Base-by-base conservation (phyloP, 1,140 invertebrate genomes). In the Armadillidium nasatum region DNA sequence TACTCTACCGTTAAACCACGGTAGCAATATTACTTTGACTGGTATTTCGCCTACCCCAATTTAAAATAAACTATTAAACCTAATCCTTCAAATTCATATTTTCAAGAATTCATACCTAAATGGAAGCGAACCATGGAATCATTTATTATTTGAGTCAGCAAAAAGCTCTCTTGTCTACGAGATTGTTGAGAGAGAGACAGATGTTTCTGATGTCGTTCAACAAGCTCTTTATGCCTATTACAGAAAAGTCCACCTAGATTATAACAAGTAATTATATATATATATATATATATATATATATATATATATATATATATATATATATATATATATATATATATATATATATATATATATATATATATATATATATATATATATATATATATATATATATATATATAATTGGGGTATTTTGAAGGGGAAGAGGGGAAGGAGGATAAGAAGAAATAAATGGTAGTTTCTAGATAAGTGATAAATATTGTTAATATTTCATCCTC, bases 111-210 rank as follows among this genome's bases (percentile, higher is more conserved):
- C 87, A 23, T 90, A 91, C 83, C 82, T 94, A 44, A 84, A 84
- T 2, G 88, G 86, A 0, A 85, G 87, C 44, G 83, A 84, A 4
- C 85, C 87, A 50, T 93, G 93, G 88, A 90, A 93, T 68, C 85
- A 87, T 33, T 88, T 90, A 69, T 84, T 95, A 50, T 89, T 95
- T 75, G 91, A 92, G 81, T 92, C 93, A 0, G 93, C 93, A 0
- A 92, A 90, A 82, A 93, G 92, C 82, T 94, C 93, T 11, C 84
- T 94, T 2, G 89, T 95, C 67, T 96, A 91, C 85, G 91, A 95
- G 83, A 89, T 94, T 10, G 92, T 96, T 75, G 89, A 91, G 77
- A 85, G 88, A 78, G 92, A 95, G 84, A 91, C 93, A 80, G 92
- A 89, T 74, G 88, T 94, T 0, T 88, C 90, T 0, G 88, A 91